Conservation (phyloP, 1,140 invertebrate species). For the Ctenoplectra terminalis region DNA sequence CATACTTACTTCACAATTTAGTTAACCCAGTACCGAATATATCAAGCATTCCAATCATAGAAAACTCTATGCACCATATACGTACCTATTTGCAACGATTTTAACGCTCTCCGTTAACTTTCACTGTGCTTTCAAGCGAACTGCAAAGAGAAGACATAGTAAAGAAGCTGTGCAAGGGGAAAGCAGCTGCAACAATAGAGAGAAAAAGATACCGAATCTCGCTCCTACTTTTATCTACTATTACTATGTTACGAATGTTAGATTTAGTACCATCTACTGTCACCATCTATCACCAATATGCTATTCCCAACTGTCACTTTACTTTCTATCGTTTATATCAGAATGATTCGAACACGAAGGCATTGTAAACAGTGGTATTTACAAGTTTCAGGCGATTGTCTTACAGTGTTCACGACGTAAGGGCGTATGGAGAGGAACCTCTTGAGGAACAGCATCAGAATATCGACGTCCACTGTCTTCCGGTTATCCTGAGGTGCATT, state of each 20-base stretch:
- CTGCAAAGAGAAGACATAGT: constrained; percentile 50
- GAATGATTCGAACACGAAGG: not conserved
- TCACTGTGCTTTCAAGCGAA: constrained; percentile 41
- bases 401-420: constrained; percentile 63
- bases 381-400: not conserved
- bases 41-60: not conserved
- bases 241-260: not conserved
- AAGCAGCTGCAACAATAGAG: not conserved
- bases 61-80: constrained; percentile 6
- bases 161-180: constrained; percentile 24
- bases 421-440: constrained; percentile 52
- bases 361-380: constrained; percentile 2
- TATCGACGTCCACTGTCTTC: constrained; percentile 26
- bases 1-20: not conserved
- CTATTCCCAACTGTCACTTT: not conserved
- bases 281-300: not conserved
- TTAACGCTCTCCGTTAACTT: constrained; percentile 19
- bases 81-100: constrained; percentile 46
- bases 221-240: not conserved
- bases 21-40: not conserved
- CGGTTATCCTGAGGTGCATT: not conserved
- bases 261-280: not conserved
- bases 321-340: not conserved
- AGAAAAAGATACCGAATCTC: not conserved
- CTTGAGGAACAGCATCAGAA: constrained; percentile 57